phyloP scores from a whole-genome alignment of 2,888 invertebrate species.

The Lochmaea crataegi region DNA sequence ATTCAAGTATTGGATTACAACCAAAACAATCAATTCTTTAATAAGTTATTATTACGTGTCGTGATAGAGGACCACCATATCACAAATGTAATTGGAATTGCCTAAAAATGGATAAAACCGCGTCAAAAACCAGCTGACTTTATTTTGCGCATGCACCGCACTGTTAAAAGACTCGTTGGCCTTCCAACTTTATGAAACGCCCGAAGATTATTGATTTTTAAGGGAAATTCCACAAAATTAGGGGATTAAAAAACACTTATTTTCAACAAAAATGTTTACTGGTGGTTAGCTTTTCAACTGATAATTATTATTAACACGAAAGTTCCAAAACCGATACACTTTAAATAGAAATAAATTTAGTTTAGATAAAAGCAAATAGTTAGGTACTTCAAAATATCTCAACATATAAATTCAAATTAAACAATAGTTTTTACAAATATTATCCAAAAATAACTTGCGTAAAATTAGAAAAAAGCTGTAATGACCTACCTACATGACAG shows the following conservation, averaged over 20 bases:
- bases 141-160: constrained; percentile 52
- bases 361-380: background rate
- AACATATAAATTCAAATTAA: background rate
- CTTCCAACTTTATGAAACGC: constrained; percentile 56
- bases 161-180: constrained; percentile 50
- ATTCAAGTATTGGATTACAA: constrained; percentile 13
- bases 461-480: constrained; percentile 33
- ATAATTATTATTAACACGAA: constrained; percentile 28
- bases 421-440: constrained; percentile 7
- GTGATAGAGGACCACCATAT: constrained; percentile 46
- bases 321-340: background rate
- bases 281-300: background rate
- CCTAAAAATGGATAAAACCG: constrained; percentile 49
- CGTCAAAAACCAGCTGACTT: constrained; percentile 57
- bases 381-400: background rate
- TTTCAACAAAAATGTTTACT: constrained; percentile 30
- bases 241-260: constrained; percentile 11
- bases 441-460: constrained; percentile 30
- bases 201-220: constrained; percentile 62
- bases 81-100: constrained; percentile 51
- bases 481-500: constrained; percentile 45
- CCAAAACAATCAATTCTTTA: constrained; percentile 31
- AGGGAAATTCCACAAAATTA: constrained; percentile 47
- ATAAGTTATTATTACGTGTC: constrained; percentile 37
- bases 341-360: background rate